Percentiles rank a stretch among this genome's conserved stretches.
Evolutionary conservation across 2,888 invertebrate genomes (phyloP).

Genomic region (Plagiodera versicolora): DNA sequence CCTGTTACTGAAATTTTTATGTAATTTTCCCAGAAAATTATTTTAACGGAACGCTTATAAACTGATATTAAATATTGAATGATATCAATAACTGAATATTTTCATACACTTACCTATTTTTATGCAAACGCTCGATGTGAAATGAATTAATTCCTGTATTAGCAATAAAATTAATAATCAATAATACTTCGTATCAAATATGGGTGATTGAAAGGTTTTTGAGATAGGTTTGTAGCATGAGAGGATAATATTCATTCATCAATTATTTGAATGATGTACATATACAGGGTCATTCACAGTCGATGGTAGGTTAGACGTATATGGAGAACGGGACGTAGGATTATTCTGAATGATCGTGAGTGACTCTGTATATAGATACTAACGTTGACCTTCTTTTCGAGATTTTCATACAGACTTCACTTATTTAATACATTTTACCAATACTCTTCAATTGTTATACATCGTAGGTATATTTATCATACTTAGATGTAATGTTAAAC

Average conservation of each 20-base stretch:
- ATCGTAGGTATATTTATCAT: slow-evolving; percentile 31
- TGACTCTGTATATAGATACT: slow-evolving; percentile 5
- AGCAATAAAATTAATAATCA: slow-evolving; percentile 7
- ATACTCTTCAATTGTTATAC: slow-evolving; percentile 32
- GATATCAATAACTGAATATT: neutral
- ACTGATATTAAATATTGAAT: neutral
- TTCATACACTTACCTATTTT: neutral
- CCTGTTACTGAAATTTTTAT: neutral
- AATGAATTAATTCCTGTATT: neutral
- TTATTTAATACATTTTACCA: slow-evolving; percentile 29
- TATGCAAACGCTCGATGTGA: neutral
- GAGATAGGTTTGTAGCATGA: neutral
- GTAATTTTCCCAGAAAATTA: neutral
- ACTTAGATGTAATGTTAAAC: slow-evolving; percentile 11
- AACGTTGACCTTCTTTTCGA: slow-evolving; percentile 23
- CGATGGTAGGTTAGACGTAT: too few relatives aligned
- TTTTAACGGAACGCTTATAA: neutral
- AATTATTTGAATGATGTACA: neutral
- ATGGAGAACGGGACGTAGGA: too few relatives aligned
- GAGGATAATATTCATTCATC: neutral
- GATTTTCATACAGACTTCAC: slow-evolving; percentile 15
- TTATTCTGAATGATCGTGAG: too few relatives aligned
- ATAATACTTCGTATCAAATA: slow-evolving; percentile 5
- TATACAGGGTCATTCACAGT: too few relatives aligned
- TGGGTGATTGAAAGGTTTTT: slow-evolving; percentile 10